phyloP scores from a whole-genome alignment of 2,113 vertebrate genomes.

The Pituophis catenifer region DNA sequence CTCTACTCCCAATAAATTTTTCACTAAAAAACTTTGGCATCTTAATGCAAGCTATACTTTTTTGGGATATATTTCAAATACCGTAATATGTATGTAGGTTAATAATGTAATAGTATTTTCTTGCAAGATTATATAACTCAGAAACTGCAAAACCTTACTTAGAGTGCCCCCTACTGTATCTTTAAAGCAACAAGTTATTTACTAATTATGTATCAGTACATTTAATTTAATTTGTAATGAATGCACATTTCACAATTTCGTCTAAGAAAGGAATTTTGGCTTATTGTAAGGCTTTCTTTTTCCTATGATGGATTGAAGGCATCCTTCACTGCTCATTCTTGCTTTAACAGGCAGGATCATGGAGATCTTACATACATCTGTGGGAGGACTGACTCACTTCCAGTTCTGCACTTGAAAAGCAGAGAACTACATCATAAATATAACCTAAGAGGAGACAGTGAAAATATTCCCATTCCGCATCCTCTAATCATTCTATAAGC shows the following conservation, averaged over 20 bases:
- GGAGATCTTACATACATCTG: neutral
- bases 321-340: neutral
- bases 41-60: neutral
- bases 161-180: constrained; percentile 58
- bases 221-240: neutral
- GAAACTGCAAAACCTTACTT: constrained; percentile 26
- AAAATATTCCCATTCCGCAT: neutral
- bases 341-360: neutral
- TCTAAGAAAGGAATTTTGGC: neutral
- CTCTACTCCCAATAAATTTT: neutral
- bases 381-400: neutral
- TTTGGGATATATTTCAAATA: constrained; percentile 22
- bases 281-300: neutral
- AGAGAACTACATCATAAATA: neutral
- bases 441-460: neutral
- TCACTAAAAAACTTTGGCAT: neutral
- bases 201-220: neutral
- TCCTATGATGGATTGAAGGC: neutral
- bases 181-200: constrained; percentile 9
- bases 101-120: neutral
- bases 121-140: neutral
- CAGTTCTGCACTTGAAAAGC: neutral
- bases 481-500: neutral
- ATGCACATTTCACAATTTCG: neutral
- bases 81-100: neutral